These are phyloP conservation scores for Balaeniceps rex DNA, from an alignment of 2,113 vertebrate genomes.

Conservation along the genomic window DNA sequence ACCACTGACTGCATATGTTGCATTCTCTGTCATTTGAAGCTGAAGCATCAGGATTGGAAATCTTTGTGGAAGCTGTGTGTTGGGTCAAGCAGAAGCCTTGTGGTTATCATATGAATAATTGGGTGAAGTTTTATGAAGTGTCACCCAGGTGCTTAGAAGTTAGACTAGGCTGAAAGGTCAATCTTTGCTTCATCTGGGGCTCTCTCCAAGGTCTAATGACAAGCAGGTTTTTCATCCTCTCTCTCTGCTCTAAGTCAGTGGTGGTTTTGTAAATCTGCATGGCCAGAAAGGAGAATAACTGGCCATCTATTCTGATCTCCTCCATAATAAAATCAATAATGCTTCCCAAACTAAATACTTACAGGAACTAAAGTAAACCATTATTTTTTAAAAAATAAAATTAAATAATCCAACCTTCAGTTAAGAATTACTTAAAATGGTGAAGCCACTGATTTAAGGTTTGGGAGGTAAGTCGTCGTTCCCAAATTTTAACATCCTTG, in stretches of 20 bases:
- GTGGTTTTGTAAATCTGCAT: not conserved
- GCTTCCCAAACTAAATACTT: not conserved
- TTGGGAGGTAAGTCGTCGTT: not conserved
- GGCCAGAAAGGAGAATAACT: not conserved
- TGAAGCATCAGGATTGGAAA: not conserved
- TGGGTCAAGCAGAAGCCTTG: not conserved
- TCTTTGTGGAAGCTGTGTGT: not conserved
- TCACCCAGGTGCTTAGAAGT: not conserved
- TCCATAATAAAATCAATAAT: not conserved
- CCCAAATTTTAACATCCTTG: not conserved
- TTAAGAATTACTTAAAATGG: not conserved
- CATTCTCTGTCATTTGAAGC: not conserved
- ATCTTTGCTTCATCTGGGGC: not conserved
- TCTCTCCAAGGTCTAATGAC: not conserved
- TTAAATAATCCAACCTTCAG: not conserved
- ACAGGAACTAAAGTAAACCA: not conserved
- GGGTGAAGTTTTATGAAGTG: not conserved
- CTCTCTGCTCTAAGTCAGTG: not conserved
- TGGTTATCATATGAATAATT: not conserved
- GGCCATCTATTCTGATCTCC: not conserved
- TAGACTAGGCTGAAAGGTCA: not conserved
- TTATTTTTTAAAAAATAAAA: not conserved
- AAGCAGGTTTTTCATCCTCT: not conserved
- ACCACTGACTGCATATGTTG: not conserved
- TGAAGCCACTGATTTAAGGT: not conserved